Evolutionary conservation across 2,113 vertebrate genomes (phyloP).

Genomic region (Acinonyx jubatus): DNA sequence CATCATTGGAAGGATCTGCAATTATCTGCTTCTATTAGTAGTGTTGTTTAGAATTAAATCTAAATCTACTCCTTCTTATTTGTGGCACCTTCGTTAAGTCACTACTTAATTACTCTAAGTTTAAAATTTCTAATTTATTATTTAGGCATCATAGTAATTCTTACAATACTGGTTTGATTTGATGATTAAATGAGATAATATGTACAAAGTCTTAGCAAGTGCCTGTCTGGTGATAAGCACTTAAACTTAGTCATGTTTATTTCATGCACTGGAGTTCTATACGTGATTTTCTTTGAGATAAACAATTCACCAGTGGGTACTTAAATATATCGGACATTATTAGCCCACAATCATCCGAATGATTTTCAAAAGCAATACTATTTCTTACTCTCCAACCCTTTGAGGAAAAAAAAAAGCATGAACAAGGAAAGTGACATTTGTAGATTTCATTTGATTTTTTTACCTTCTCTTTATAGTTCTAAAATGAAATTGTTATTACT

Average conservation of each 20-base stretch:
- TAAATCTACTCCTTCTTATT: neutral
- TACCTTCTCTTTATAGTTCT: neutral
- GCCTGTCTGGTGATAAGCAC: neutral
- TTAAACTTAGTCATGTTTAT: neutral
- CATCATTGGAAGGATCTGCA: neutral
- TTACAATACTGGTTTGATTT: neutral
- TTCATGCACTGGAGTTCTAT: neutral
- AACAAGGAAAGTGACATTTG: conserved; percentile 28
- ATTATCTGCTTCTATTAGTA: neutral
- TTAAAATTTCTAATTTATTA: neutral
- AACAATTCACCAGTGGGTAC: neutral
- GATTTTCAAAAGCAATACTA: conserved; percentile 2
- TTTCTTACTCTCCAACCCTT: neutral
- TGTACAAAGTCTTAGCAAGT: neutral
- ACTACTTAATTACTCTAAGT: neutral
- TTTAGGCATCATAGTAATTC: neutral
- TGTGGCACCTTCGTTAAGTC: neutral
- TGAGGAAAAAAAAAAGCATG: conserved; percentile 11
- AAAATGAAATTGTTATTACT: conserved; percentile 57
- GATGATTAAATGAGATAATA: neutral
- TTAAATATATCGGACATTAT: neutral
- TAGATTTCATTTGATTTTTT: conserved; percentile 32
- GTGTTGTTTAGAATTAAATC: neutral
- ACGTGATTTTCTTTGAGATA: neutral
- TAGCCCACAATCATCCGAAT: neutral